phyloP scores from a whole-genome alignment of 2,797 vertebrate genomes.

The Synanceia verrucosa region DNA sequence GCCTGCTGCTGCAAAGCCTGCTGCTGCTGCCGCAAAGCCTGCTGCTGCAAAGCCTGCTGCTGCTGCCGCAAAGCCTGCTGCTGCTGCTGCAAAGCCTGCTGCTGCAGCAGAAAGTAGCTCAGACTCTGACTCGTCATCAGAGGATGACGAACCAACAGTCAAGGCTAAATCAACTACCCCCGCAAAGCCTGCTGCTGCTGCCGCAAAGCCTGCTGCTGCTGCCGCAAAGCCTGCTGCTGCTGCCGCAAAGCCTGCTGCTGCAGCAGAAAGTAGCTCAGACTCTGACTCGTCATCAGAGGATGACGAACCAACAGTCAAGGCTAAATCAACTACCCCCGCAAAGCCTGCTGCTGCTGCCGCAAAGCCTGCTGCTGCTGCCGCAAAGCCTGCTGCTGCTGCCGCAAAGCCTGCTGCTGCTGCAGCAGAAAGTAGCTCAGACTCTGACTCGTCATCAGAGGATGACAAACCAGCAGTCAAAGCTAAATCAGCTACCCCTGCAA shows the following conservation, averaged over 20 bases:
- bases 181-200: background rate
- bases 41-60: slow-evolving; percentile 54
- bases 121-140: slow-evolving; percentile 46
- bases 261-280: slow-evolving; percentile 38
- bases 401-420: background rate
- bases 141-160: slow-evolving; percentile 37
- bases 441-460: slow-evolving; percentile 63
- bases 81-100: slow-evolving; percentile 18
- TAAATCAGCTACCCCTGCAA: slow-evolving; percentile 29
- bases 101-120: slow-evolving; percentile 48
- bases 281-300: slow-evolving; percentile 64
- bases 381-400: background rate
- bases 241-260: slow-evolving; percentile 3
- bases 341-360: slow-evolving; percentile 10
- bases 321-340: slow-evolving; percentile 24
- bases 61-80: slow-evolving; percentile 15
- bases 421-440: slow-evolving; percentile 31
- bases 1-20: slow-evolving; percentile 3
- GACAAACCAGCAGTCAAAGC: slow-evolving; percentile 24
- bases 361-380: slow-evolving; percentile 9
- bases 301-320: slow-evolving; percentile 22
- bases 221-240: slow-evolving; percentile 13
- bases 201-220: slow-evolving; percentile 3
- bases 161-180: slow-evolving; percentile 11
- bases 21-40: slow-evolving; percentile 37